Base-by-base conservation (phyloP, 1,140 invertebrate species). In the Melitaea cinxia region DNA sequence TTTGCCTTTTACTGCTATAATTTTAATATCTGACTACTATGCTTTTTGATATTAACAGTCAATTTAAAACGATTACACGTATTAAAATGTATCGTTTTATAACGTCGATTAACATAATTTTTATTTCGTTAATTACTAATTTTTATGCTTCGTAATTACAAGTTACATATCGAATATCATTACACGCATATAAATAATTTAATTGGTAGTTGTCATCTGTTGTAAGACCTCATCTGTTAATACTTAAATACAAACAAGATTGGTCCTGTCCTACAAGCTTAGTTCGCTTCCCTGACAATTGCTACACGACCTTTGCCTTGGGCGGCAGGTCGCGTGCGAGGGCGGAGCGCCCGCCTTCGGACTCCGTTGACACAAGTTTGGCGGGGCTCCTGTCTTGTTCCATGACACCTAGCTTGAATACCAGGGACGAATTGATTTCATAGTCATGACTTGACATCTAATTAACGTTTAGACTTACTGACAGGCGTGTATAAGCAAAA, bases 301-400 rank as follows among this genome's bases (percentile, higher is more conserved):
- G 42, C 17, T 19, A 49, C 42, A 49, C 19, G 56, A 58, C 56
- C 56, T 58, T 23, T 47, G 39, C 39, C 19, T 17, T 6, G 39
- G 56, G 56, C 42, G 42, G 15, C 9, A 50, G 65, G 75, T 45
- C 65, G 52, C 70, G 75, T 70, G 70, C 55, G 66, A 55, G 67
- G 78, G 78, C 76, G 74, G 70, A 73, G 71, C 73, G 65, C 72
- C 69, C 54, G 66, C 66, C 77, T 72, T 72, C 58, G 73, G 78
- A 71, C 80, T 75, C 33, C 45, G 74, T 37, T 68, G 68, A 82
- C 80, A 80, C 64, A 65, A 58, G 49, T 76, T 73, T 80, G 75
- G 77, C 73, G 80, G 72, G 72, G 30, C 68, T 63, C 28, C 63
- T 26, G 45, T 26, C 68, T 50, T 65, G 68, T 61, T 45, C 60